Evolutionary conservation across 2,797 vertebrate species (phyloP), one percentile per base, ranked within the genome.

Genomic region (Cichlasoma orientale): DNA sequence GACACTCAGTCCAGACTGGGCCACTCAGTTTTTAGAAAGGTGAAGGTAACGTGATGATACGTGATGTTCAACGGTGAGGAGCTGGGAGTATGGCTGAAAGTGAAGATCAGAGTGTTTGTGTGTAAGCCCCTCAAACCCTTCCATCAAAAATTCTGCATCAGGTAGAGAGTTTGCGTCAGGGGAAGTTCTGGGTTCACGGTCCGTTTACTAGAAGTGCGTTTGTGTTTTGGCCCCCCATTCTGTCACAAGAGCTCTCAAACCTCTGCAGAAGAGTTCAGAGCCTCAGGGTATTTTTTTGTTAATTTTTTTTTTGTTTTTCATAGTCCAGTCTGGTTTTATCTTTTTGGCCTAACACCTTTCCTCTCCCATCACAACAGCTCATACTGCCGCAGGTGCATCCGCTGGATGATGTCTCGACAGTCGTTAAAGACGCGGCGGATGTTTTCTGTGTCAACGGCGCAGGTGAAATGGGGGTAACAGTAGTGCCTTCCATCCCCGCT

Each of bases 361-460:
- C 25, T 79, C 61, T 91, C 73, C 86, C 78, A 93, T 94, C 93
- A 94, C 93, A 93, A 98, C 91, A 99, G 96, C 96, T 99, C 98
- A 12, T 99, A 99, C 93, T 99, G 98, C 78, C 98, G 97, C 86
- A 99, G 97, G 92, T 99, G 98, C 98, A 99, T 99, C 94, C 98
- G 95, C 96, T 99, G 98, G 93, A 99, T 99, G 97, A 99, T 99
- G 97, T 99, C 98, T 79, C 98, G 97, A 95, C 98, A 99, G 96
- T 99, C 98, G 89, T 99, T 99, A 96, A 99, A 99, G 95, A 99
- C 98, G 8, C 98, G 97, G 78, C 97, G 97, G 89, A 99, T 99
- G 94, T 99, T 99, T 95, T 99, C 98, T 0, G 98, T 99, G 95
- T 99, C 98, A 83, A 99, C 98, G 3, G 98, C 98, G 78, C 98